Evolutionary conservation across 1,140 invertebrate species (phyloP), one percentile per base, ranked within the genome.

Genomic region (Penaeus japonicus): DNA sequence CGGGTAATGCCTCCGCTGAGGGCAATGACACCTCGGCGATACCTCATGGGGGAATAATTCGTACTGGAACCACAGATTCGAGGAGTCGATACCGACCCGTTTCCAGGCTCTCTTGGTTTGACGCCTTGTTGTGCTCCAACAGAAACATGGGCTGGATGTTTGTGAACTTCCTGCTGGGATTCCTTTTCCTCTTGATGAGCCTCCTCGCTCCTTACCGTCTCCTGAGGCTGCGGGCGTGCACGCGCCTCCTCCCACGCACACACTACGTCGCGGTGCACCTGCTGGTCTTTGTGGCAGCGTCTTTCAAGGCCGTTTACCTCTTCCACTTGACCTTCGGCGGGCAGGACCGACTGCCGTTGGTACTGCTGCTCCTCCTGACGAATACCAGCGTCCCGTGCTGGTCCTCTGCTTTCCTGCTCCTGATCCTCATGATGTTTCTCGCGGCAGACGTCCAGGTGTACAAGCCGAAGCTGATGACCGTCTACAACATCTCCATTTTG

Each of bases 401-500:
- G 62, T 75, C 62, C n/a, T 87, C 86, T 4, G 59, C 79, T 32
- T 87, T 82, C 65, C 62, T 87, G 77, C 73, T 87, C 20, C 54
- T 87, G 39, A 82, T 87, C 27, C 81, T 87, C 18, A 87, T 87
- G 86, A 87, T 83, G 86, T 87, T 87, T 82, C 79, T 87, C 17
- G 75, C 86, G 24, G 86, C 86, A 4, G 86, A 87, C 47, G 86
- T 87, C 30, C 79, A 82, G 22, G 86, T 87, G 20, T 87, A 82
- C 79, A 87, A 87, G 57, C 80, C 86, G 32, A 87, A 87, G 79
- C 65, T 87, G 18, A 53, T 87, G 22, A 87, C 86, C 12, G 39
- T 82, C 59, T 80, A 87, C 4, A 87, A 87, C 62, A 55, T 82
- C 30, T 87, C 65, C 15, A 82, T 87, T 30, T 87, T 87, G 53